These are phyloP conservation scores for Sitodiplosis mosellana DNA, from an alignment of 1,140 invertebrate species.

Conservation along the genomic window DNA sequence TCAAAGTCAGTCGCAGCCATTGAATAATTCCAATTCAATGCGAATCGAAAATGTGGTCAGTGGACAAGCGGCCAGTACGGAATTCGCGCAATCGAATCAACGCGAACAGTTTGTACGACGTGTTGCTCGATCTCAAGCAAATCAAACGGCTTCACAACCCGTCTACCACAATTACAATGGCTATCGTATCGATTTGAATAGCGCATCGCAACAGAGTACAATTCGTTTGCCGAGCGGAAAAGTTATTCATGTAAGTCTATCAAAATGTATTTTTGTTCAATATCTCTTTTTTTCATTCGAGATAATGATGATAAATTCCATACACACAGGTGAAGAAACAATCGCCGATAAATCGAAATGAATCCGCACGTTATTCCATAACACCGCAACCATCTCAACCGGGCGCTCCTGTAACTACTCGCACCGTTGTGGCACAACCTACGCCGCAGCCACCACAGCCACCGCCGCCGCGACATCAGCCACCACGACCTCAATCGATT, in stretches of 20 bases:
- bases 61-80: too few relatives aligned
- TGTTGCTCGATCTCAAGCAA: not conserved
- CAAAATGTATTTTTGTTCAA: too few relatives aligned
- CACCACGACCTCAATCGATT: not conserved
- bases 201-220: constrained; percentile 21
- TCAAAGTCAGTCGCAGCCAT: not conserved
- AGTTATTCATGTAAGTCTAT: constrained; percentile 23
- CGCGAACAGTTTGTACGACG: not conserved
- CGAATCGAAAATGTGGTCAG: too few relatives aligned
- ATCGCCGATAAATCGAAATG: constrained; percentile 1
- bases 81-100: not conserved
- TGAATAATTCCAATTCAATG: not conserved
- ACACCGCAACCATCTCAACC: not conserved
- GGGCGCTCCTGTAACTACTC: constrained; percentile 2
- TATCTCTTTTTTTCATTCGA: too few relatives aligned
- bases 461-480: constrained; percentile 1
- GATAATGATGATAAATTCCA: too few relatives aligned
- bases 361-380: too few relatives aligned
- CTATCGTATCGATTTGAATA: constrained; percentile 23
- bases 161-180: constrained; percentile 24
- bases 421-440: constrained; percentile 1
- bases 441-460: constrained; percentile 1
- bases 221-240: constrained; percentile 22
- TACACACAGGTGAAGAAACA: too few relatives aligned
- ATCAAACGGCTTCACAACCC: constrained; percentile 8